These are phyloP conservation scores for Cranoglanis bouderius DNA, from an alignment of 2,113 vertebrate genomes.

Conservation along the genomic window DNA sequence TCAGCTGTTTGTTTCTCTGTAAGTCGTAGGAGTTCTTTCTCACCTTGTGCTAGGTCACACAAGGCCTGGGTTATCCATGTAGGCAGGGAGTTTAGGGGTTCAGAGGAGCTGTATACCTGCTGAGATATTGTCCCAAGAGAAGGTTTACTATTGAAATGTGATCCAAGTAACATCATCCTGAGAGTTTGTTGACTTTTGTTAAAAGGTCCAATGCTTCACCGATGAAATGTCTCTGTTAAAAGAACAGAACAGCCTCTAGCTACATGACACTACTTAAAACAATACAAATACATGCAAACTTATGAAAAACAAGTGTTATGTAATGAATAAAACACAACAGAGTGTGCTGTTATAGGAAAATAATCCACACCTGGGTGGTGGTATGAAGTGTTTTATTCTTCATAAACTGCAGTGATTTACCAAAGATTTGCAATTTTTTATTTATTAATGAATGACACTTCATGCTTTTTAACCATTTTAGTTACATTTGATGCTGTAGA, in stretches of 20 bases:
- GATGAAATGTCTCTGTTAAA: conserved; percentile 23
- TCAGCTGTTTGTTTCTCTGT: conserved; percentile 65
- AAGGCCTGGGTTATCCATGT: conserved; percentile 69
- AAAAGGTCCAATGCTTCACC: not conserved
- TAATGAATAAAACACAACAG: not conserved
- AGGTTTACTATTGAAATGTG: conserved; percentile 41
- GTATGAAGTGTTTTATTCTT: not conserved
- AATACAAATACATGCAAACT: not conserved
- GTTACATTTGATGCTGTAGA: not conserved
- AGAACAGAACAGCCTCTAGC: not conserved
- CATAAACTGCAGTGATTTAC: not conserved
- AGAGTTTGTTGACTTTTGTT: not conserved
- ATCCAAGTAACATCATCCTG: conserved; percentile 51
- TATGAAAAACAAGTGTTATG: not conserved
- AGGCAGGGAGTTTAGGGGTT: conserved; percentile 54
- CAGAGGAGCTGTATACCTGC: conserved; percentile 49
- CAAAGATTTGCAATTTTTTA: not conserved
- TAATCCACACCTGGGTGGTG: not conserved
- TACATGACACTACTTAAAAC: not conserved
- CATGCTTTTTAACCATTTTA: not conserved
- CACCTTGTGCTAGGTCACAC: conserved; percentile 64
- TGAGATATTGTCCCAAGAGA: conserved; percentile 41
- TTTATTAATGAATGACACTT: not conserved
- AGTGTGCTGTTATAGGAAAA: not conserved
- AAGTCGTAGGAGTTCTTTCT: conserved; percentile 67